Evolutionary conservation across 2,888 invertebrate species (phyloP).

Genomic region (Sycophila texana): DNA sequence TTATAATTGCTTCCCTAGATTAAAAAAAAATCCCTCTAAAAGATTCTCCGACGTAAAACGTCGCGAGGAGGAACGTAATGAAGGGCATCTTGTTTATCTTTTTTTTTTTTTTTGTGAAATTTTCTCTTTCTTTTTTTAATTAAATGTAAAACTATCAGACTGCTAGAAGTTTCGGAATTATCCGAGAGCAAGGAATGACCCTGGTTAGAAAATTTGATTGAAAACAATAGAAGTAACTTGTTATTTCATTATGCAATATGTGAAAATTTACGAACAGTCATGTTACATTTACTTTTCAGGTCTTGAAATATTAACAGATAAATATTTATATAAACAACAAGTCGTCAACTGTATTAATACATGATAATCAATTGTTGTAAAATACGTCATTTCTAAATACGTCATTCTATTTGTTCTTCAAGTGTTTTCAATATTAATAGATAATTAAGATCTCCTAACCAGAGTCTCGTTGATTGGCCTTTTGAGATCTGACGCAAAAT

Average conservation of each 20-base stretch:
- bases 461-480: constrained; percentile 13
- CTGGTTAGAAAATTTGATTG: constrained; percentile 36
- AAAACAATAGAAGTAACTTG: constrained; percentile 30
- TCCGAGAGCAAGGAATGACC: constrained; percentile 25
- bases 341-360: constrained; percentile 7
- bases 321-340: constrained; percentile 21
- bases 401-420: neutral
- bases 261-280: constrained; percentile 27
- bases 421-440: constrained; percentile 25
- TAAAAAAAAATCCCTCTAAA: constrained; percentile 45
- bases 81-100: constrained; percentile 43
- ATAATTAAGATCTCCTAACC: constrained; percentile 22
- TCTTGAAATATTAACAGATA: constrained; percentile 13
- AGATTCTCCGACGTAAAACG: constrained; percentile 37
- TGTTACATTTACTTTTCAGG: constrained; percentile 13
- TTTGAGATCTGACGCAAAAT: constrained; percentile 15
- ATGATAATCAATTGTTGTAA: neutral
- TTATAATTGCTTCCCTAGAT: constrained; percentile 30
- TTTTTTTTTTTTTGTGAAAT: constrained; percentile 23
- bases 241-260: neutral
- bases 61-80: constrained; percentile 53
- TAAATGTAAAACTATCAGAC: constrained; percentile 54
- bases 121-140: constrained; percentile 32
- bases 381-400: neutral
- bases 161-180: constrained; percentile 42